A percentile compares a stretch with the other conserved stretches of the same genome.
Evolutionary conservation across 2,888 invertebrate species (phyloP).

Genomic region (Erynnis tages): DNA sequence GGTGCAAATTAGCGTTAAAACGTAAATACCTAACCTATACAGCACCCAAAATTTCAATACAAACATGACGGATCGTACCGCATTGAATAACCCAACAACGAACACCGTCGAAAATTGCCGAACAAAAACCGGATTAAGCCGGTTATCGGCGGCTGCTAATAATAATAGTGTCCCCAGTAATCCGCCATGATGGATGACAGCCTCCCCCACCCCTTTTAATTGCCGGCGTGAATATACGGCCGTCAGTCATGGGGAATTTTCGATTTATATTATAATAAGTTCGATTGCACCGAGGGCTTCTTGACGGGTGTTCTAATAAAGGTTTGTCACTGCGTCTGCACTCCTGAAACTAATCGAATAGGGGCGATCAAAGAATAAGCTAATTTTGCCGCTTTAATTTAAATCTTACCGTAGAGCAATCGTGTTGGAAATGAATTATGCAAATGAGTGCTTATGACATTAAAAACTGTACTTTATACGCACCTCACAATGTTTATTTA

Average conservation of each 20-base stretch:
- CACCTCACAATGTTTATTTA: no score
- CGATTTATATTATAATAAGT: constrained; percentile 80
- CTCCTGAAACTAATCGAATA: constrained; percentile 26
- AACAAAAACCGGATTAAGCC: constrained; percentile 68
- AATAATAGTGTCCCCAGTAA: constrained; percentile 74
- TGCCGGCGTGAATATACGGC: constrained; percentile 63
- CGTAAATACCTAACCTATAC: no score
- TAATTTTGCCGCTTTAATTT: background rate
- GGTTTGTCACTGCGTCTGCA: constrained; percentile 38
- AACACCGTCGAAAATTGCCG: constrained; percentile 48
- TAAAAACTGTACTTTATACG: no score
- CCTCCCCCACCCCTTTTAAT: constrained; percentile 72
- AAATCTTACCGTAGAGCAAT: no score
- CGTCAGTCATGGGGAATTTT: constrained; percentile 67
- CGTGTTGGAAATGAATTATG: no score
- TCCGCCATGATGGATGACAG: constrained; percentile 72
- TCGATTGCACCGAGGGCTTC: constrained; percentile 46
- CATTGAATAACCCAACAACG: constrained; percentile 27
- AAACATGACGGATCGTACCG: background rate
- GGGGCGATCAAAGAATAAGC: constrained; percentile 1
- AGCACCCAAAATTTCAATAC: no score
- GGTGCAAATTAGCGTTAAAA: no score
- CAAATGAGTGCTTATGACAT: no score
- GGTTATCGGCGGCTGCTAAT: constrained; percentile 69
- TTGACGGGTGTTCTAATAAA: constrained; percentile 39